These are phyloP conservation scores for Hybognathus amarus DNA, from an alignment of 2,797 vertebrate species.

Conservation along the genomic window DNA sequence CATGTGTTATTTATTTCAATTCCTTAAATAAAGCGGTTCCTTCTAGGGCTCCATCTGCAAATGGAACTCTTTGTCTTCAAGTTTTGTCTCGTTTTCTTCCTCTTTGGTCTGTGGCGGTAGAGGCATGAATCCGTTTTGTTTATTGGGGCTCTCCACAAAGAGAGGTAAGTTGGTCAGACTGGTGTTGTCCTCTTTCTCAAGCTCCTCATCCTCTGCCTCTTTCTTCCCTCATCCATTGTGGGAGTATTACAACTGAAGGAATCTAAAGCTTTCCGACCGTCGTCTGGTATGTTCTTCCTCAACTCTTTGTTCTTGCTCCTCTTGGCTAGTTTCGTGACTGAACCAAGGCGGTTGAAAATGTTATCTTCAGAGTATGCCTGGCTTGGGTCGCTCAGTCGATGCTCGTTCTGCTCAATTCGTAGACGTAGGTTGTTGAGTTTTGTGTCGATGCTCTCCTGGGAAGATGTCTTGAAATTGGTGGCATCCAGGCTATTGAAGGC, in stretches of 20 bases:
- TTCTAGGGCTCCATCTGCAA: conserved; percentile 66
- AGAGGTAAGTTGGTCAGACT: conserved; percentile 85
- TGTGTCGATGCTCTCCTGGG: conserved; percentile 94
- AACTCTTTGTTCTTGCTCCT: conserved; percentile 89
- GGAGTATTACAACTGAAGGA: conserved; percentile 81
- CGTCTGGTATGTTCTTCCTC: conserved; percentile 88
- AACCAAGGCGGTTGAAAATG: conserved; percentile 92
- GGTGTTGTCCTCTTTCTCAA: conserved; percentile 85
- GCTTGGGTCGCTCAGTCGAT: conserved; percentile 66
- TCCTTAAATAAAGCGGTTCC: not conserved
- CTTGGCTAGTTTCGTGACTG: conserved; percentile 83
- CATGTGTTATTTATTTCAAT: conserved; percentile 36
- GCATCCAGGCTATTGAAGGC: conserved; percentile 88
- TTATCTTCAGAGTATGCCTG: conserved; percentile 91
- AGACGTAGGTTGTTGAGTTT: conserved; percentile 91
- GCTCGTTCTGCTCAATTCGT: conserved; percentile 79
- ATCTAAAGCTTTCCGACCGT: conserved; percentile 86
- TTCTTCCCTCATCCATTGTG: conserved; percentile 81
- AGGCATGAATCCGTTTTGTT: conserved; percentile 81
- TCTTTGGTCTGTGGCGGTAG: conserved; percentile 86
- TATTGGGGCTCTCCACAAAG: conserved; percentile 81
- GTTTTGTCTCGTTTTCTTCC: conserved; percentile 76
- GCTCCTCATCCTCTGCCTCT: conserved; percentile 74
- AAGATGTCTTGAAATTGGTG: conserved; percentile 87
- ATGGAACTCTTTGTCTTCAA: conserved; percentile 76